phyloP scores from a whole-genome alignment of 2,113 vertebrate species.

The Microcebus lehilahytsara region DNA sequence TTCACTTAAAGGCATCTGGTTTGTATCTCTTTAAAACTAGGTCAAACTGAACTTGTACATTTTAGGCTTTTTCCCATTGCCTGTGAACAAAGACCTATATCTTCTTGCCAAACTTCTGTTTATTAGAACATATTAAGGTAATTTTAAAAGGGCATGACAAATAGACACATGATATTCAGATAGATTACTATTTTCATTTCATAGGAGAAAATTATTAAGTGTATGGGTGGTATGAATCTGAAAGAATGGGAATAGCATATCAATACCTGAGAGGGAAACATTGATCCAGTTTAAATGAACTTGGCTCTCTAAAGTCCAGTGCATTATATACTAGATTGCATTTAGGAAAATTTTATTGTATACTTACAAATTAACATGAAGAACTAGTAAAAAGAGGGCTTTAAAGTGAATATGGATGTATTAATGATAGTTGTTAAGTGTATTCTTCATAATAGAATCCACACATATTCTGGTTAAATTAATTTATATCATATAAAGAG shows the following conservation, averaged over 20 bases:
- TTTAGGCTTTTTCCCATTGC: not conserved
- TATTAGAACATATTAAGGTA: conserved; percentile 8
- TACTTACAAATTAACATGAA: conserved; percentile 11
- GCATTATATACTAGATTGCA: not conserved
- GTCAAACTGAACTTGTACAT: not conserved
- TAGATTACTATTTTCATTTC: not conserved
- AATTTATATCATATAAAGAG: not conserved
- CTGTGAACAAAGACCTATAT: not conserved
- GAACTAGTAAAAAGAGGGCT: not conserved
- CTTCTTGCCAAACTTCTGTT: not conserved
- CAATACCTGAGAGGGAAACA: not conserved
- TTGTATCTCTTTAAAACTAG: not conserved
- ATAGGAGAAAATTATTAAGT: not conserved
- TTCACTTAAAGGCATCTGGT: not conserved
- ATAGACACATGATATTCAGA: not conserved
- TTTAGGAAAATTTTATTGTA: not conserved
- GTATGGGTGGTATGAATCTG: not conserved
- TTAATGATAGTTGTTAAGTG: not conserved
- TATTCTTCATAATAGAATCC: not conserved
- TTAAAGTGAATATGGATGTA: not conserved
- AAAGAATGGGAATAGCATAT: not conserved
- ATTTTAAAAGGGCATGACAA: not conserved
- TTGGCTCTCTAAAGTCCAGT: not conserved
- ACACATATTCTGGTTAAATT: not conserved
- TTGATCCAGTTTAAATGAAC: not conserved